These are phyloP conservation scores for Pocillopora meandrina DNA, from an alignment of 92 coral and sea anemone genomes.

Conservation along the genomic window DNA sequence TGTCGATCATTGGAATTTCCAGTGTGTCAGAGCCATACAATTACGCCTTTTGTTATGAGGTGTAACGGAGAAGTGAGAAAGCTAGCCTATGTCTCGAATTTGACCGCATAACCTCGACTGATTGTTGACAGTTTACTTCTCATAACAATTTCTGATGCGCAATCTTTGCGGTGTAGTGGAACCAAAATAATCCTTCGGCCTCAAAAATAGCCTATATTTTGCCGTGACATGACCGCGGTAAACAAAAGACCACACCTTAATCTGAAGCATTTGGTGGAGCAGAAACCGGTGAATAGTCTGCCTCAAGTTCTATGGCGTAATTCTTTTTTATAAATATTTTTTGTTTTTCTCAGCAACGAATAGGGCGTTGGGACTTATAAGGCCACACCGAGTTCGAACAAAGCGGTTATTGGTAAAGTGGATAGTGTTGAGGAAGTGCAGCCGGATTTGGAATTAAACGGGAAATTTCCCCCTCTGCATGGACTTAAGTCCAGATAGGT, in stretches of 20 bases:
- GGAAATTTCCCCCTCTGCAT: slow-evolving; percentile 11
- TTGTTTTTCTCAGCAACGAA: slow-evolving; percentile 27
- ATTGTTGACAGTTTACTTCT: background rate
- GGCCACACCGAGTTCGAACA: slow-evolving; percentile 2
- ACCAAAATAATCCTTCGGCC: slow-evolving; percentile 19
- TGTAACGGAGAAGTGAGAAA: background rate
- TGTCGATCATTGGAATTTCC: background rate
- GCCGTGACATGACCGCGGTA: slow-evolving; percentile 36
- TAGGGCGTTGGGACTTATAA: slow-evolving; percentile 33
- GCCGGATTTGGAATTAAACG: slow-evolving; percentile 10
- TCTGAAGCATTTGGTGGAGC: slow-evolving; percentile 33
- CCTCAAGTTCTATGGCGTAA: slow-evolving; percentile 49
- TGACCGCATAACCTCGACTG: too few relatives aligned
- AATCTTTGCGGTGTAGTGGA: slow-evolving; percentile 1
- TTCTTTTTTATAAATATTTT: slow-evolving; percentile 35
- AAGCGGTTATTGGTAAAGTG: background rate
- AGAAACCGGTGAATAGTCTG: slow-evolving; percentile 40
- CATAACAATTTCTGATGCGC: slow-evolving; percentile 10
- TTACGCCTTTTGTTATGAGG: background rate
- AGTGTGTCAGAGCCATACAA: background rate
- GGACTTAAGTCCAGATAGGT: slow-evolving; percentile 1
- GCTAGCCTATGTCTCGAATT: background rate
- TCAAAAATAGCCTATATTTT: slow-evolving; percentile 31
- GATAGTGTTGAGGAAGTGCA: background rate
- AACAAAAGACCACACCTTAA: slow-evolving; percentile 39